Evolutionary conservation across 2,888 invertebrate species (phyloP).

Genomic region (Troilus luridus): DNA sequence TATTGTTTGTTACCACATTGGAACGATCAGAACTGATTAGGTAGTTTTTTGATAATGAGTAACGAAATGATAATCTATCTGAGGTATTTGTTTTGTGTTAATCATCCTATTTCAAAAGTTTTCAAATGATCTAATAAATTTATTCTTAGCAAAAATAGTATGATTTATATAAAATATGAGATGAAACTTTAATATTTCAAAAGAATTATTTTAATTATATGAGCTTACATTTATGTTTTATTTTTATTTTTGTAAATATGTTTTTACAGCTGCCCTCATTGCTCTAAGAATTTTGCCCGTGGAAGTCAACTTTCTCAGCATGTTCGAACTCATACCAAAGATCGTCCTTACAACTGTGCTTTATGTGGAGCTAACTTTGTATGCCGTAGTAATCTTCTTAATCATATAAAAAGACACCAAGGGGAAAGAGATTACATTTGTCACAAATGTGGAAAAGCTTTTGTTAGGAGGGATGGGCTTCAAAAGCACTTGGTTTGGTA

Average conservation of each 20-base stretch:
- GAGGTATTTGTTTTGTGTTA: neutral
- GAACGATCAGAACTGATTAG: neutral
- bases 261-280: conserved; percentile 68
- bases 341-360: conserved; percentile 80
- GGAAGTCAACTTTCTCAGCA: conserved; percentile 84
- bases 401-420: conserved; percentile 76
- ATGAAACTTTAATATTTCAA: neutral
- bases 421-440: conserved; percentile 84
- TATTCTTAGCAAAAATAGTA: neutral
- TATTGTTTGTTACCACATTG: neutral
- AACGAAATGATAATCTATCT: neutral
- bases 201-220: neutral
- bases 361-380: conserved; percentile 82
- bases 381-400: conserved; percentile 74
- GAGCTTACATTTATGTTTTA: neutral
- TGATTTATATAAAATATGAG: neutral
- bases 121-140: neutral
- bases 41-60: neutral
- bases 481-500: conserved; percentile 83
- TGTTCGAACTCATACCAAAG: conserved; percentile 80
- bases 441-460: conserved; percentile 84
- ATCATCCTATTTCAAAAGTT: neutral
- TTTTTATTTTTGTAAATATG: conserved; percentile 11
- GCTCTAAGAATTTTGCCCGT: conserved; percentile 78
- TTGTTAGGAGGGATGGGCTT: conserved; percentile 81